A percentile compares a stretch with the other conserved stretches of the same genome.
Evolutionary conservation across 2,113 vertebrate genomes (phyloP).

Genomic region (Cinclus cinclus): DNA sequence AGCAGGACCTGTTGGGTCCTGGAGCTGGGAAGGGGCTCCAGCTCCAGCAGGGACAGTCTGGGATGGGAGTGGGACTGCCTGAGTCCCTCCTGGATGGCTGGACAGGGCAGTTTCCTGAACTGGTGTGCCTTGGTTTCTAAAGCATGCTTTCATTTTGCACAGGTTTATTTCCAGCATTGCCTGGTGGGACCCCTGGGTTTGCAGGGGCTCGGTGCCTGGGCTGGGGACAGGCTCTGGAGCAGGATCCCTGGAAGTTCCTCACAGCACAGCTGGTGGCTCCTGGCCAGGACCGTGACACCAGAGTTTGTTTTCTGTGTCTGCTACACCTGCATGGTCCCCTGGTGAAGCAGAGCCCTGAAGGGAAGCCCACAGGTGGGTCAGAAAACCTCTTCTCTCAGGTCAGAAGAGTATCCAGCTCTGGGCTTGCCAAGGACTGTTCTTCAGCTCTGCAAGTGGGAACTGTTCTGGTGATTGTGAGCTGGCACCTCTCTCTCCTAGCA

Average conservation of each 20-base stretch:
- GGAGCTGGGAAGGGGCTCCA: neutral
- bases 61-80: neutral
- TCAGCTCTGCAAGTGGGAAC: neutral
- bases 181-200: neutral
- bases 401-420: neutral
- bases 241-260: too few relatives aligned
- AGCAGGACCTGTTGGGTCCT: neutral
- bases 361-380: neutral
- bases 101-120: neutral
- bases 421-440: neutral
- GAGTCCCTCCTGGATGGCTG: neutral
- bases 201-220: neutral
- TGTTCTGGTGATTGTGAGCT: neutral
- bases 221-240: neutral
- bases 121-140: neutral
- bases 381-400: neutral
- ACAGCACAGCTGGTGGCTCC: neutral
- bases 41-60: neutral
- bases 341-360: neutral
- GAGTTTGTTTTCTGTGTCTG: neutral
- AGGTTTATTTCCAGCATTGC: too few relatives aligned
- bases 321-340: neutral
- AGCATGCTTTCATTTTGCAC: neutral
- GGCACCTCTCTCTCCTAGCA: neutral
- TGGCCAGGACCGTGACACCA: neutral